A percentile compares a stretch with the other conserved stretches of the same genome.
Evolutionary conservation across 2,797 vertebrate genomes (phyloP).

Genomic region (Acanthurus lineatus): DNA sequence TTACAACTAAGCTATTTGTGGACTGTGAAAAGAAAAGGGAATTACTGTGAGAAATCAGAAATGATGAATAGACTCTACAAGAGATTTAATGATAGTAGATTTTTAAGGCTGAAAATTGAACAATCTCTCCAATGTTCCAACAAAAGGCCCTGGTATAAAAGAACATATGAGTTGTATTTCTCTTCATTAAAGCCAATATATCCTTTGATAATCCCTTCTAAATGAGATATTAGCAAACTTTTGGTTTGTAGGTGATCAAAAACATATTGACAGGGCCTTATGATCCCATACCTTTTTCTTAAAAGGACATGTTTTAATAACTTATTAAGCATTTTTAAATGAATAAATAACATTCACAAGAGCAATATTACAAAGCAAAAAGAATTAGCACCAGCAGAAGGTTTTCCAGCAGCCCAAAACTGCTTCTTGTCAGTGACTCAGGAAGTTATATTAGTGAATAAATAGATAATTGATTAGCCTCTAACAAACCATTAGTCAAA

Average conservation of each 20-base stretch:
- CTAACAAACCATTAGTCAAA: background rate
- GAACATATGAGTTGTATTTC: background rate
- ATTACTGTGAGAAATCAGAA: background rate
- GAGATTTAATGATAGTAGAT: background rate
- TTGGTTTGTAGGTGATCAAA: background rate
- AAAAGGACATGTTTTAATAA: background rate
- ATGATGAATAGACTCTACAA: background rate
- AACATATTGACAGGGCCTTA: background rate
- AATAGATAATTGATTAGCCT: background rate
- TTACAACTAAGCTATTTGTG: slow-evolving; percentile 10
- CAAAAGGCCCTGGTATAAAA: no score
- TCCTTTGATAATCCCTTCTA: background rate
- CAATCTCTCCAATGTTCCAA: background rate
- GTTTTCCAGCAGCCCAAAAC: no score
- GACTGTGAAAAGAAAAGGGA: background rate
- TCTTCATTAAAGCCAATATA: background rate
- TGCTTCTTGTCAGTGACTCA: no score
- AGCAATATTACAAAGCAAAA: background rate
- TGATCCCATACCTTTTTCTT: background rate
- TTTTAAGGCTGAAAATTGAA: no score
- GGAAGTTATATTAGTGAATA: no score
- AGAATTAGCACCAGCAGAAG: no score
- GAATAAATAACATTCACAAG: background rate
- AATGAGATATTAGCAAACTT: background rate
- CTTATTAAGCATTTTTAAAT: background rate